Percentiles rank a stretch among this genome's conserved stretches.
Evolutionary conservation across 2,888 invertebrate genomes (phyloP).

Genomic region (Drosophila pullipes): DNA sequence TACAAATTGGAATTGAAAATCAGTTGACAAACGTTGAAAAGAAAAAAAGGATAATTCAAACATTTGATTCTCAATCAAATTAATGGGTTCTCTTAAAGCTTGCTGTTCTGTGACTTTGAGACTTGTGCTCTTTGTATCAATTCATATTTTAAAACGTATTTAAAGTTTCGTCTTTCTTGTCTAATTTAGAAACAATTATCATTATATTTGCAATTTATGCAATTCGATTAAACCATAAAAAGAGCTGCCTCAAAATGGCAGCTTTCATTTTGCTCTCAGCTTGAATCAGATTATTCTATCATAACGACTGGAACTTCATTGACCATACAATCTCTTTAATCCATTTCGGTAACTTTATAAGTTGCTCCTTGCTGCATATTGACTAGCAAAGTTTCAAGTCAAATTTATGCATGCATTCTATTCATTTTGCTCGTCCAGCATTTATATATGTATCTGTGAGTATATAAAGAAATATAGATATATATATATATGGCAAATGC

Average conservation of each 20-base stretch:
- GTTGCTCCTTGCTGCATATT: conserved; percentile 51
- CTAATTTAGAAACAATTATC: background rate
- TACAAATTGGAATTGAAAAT: background rate
- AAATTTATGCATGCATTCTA: conserved; percentile 61
- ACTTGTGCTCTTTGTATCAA: background rate
- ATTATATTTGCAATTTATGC: background rate
- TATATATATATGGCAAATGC: background rate
- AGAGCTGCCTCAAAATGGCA: background rate
- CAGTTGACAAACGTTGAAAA: background rate
- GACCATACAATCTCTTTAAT: conserved; percentile 56
- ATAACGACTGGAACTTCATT: conserved; percentile 23
- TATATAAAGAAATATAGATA: conserved; percentile 4
- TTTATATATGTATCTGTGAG: conserved; percentile 2
- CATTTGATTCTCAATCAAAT: background rate
- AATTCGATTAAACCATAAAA: background rate
- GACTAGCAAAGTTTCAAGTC: conserved; percentile 65
- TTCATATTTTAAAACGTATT: background rate
- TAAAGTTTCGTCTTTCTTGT: background rate
- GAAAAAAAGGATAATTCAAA: background rate
- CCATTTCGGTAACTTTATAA: conserved; percentile 57
- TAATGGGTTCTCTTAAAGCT: background rate
- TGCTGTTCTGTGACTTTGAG: background rate
- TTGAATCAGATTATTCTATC: conserved; percentile 21
- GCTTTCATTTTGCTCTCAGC: background rate
- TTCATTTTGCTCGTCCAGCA: conserved; percentile 43